Evolutionary conservation across 2,113 vertebrate species (phyloP), one percentile per base, ranked within the genome.

Genomic region (Heloderma charlesbogerti): DNA sequence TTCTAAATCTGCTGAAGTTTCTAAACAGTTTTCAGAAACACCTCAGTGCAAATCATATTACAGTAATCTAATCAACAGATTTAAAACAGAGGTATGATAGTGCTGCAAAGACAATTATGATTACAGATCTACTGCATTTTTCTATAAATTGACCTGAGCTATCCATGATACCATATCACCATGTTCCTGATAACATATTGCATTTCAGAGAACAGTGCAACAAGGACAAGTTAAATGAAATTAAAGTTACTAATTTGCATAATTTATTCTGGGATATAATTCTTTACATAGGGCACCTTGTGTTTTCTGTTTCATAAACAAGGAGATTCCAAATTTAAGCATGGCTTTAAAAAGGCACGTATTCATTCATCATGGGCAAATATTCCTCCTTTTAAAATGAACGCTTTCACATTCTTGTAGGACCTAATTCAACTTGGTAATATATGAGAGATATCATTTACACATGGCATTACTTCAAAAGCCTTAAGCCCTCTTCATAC

Each of bases 401-500:
- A 60, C 63, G 74, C 37, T 80, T 89, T 80, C 72, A 71, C 67
- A 43, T 89, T 48, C 60, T 85, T 67, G 51, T 48, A 92, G 31
- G 63, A 79, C 83, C 16, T 71, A 66, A 69, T 90, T 94, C 75
- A 90, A 87, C 79, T 87, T 84, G 54, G 92, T 85, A 87, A 90
- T 88, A 90, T 57, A 69, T 86, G 63, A 80, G 22, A 90, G 69
- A 75, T 54, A 78, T 91, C n/a, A 77, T 90, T 94, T 88, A 89
- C 60, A 86, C 91, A 91, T 86, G 91, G 91, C 54, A 31, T 89
- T 92, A 77, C 89, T 88, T 93, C 82, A 91, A 87, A 95, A 80
- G 69, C 89, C 77, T 92, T 90, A 92, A 78, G 91, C 37, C 81
- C 10, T 91, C 93, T 92, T 87, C 90, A 93, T 93, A 94, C 88